Evolutionary conservation across 2,888 invertebrate genomes (phyloP).

Genomic region (Plemyria rubiginata): DNA sequence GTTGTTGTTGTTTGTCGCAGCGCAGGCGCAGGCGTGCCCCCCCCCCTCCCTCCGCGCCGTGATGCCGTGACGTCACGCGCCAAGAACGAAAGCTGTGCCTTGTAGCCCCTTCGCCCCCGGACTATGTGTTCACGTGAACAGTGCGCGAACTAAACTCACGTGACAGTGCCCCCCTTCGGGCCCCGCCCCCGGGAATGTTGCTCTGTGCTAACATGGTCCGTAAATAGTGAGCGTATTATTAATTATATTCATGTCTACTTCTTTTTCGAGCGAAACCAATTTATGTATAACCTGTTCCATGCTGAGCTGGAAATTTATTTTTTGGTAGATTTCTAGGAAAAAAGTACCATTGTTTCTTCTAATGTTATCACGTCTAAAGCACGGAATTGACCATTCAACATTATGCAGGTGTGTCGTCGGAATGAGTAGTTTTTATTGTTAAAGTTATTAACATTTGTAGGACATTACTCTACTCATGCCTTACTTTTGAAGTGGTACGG

Average conservation of each 20-base stretch:
- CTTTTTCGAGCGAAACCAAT: neutral
- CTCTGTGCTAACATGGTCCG: slow-evolving; percentile 1
- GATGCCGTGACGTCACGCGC: slow-evolving; percentile 15
- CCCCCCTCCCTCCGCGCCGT: slow-evolving; percentile 4
- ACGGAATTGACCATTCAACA: slow-evolving; percentile 7
- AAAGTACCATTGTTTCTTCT: neutral
- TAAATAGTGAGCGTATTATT: slow-evolving; percentile 6
- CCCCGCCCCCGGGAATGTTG: slow-evolving; percentile 8
- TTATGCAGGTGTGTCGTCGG: no score
- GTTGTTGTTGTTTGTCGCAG: slow-evolving; percentile 12
- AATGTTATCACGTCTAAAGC: neutral
- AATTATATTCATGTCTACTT: slow-evolving; percentile 1
- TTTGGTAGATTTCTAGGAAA: neutral
- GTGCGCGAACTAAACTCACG: neutral
- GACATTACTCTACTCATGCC: no score
- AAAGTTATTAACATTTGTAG: no score
- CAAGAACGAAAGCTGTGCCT: slow-evolving; percentile 38
- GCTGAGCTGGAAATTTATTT: neutral
- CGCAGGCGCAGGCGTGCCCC: slow-evolving; percentile 7
- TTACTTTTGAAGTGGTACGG: neutral
- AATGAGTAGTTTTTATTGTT: no score
- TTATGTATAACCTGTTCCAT: neutral
- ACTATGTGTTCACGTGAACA: neutral
- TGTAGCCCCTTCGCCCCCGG: slow-evolving; percentile 28
- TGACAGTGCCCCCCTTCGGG: slow-evolving; percentile 2